phyloP scores from a whole-genome alignment of 2,888 invertebrate genomes.

The Caenorhabditis macrosperma region DNA sequence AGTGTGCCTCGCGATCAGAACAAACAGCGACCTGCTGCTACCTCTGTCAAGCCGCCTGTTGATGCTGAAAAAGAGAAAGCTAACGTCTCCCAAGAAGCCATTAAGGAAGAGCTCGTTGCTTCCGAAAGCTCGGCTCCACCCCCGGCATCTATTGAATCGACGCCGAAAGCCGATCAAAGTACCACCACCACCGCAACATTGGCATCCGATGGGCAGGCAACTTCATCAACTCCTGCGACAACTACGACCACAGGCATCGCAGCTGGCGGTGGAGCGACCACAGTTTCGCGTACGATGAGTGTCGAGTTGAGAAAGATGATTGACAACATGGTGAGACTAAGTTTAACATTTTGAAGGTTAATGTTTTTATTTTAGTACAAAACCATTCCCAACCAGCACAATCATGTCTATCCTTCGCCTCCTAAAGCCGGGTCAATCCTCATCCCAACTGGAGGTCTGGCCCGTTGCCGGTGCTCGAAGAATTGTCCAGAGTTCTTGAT shows the following conservation, averaged over 20 bases:
- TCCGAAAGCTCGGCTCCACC: neutral
- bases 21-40: no score
- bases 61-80: no score
- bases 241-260: conserved; percentile 7
- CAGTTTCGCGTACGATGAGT: conserved; percentile 25
- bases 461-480: conserved; percentile 51
- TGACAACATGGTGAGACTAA: conserved; percentile 40
- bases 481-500: conserved; percentile 42
- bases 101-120: no score
- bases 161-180: no score
- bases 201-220: neutral
- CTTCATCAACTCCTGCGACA: neutral
- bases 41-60: neutral
- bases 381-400: conserved; percentile 26
- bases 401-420: conserved; percentile 54
- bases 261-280: conserved; percentile 1
- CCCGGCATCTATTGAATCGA: neutral
- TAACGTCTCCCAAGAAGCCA: no score
- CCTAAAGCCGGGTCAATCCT: conserved; percentile 53
- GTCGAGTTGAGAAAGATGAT: conserved; percentile 31
- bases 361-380: conserved; percentile 42
- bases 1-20: no score
- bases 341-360: neutral
- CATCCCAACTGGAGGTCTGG: conserved; percentile 54
- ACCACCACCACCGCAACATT: no score